Conservation (phyloP, 1,140 invertebrate species). For the Heterodera carotae region DNA sequence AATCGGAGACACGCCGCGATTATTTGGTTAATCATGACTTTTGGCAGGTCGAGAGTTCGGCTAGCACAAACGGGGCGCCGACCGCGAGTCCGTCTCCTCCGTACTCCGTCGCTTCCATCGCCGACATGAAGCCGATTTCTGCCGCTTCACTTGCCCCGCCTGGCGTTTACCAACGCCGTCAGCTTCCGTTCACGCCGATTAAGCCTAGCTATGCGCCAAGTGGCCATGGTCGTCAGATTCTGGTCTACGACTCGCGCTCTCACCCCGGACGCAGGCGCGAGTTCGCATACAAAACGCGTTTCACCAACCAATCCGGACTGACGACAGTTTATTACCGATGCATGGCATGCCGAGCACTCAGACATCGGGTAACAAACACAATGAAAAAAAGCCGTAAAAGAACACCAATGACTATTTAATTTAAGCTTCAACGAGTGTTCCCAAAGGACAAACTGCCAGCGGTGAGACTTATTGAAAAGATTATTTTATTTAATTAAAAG, state of each 20-base stretch:
- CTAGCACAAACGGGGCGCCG: constrained; percentile 1
- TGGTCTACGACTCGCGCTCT: constrained; percentile 58
- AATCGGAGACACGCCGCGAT: too few species aligned
- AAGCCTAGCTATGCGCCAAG: constrained; percentile 50
- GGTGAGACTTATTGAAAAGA: background rate
- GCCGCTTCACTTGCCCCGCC: constrained; percentile 25
- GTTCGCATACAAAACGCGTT: constrained; percentile 58
- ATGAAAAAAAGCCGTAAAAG: too few species aligned
- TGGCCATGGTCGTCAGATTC: constrained; percentile 57
- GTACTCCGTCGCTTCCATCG: constrained; percentile 4
- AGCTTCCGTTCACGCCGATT: constrained; percentile 28
- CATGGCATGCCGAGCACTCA: constrained; percentile 55
- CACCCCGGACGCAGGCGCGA: constrained; percentile 54
- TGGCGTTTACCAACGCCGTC: constrained; percentile 9
- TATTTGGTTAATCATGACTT: background rate
- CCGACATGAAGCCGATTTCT: constrained; percentile 21
- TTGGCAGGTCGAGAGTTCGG: constrained; percentile 25
- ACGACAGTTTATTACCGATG: constrained; percentile 56
- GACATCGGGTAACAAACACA: constrained; percentile 45
- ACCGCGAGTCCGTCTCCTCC: constrained; percentile 5
- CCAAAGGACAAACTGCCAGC: constrained; percentile 52
- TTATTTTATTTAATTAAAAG: too few species aligned
- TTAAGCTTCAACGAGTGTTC: constrained; percentile 45
- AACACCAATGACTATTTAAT: too few species aligned
- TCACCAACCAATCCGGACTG: constrained; percentile 54